Evolutionary conservation across 2,113 vertebrate genomes (phyloP).

Genomic region (Triplophysa rosa): DNA sequence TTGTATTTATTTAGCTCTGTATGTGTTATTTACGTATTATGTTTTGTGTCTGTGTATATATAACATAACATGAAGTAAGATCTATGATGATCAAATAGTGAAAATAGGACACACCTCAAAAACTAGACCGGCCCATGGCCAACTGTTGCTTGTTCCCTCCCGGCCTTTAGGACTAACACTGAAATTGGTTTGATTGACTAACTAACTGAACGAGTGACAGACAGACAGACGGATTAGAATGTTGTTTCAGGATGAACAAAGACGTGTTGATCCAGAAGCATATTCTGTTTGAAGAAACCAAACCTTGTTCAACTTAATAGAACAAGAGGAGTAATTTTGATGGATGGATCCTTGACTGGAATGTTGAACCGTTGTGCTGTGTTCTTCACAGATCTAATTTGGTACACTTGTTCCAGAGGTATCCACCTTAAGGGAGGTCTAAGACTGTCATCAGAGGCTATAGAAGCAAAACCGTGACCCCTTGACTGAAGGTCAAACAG

Average conservation of each 20-base stretch:
- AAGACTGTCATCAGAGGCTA: constrained; percentile 55
- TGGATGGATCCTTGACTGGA: constrained; percentile 47
- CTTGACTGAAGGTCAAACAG: constrained; percentile 39
- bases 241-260: constrained; percentile 4
- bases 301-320: constrained; percentile 38
- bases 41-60: too few relatives aligned
- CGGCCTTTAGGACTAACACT: too few relatives aligned
- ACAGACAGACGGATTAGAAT: constrained; percentile 46
- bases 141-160: too few relatives aligned
- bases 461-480: constrained; percentile 52
- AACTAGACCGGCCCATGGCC: too few relatives aligned
- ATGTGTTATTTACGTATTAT: too few relatives aligned
- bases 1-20: too few relatives aligned
- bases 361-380: constrained; percentile 37
- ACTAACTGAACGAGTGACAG: too few relatives aligned
- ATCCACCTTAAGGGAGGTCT: constrained; percentile 52
- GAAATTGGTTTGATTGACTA: too few relatives aligned
- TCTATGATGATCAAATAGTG: too few relatives aligned
- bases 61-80: constrained; percentile 27
- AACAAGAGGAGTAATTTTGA: constrained; percentile 50
- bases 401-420: not conserved
- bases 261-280: not conserved
- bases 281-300: not conserved
- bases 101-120: too few relatives aligned
- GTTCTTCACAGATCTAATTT: constrained; percentile 33